Evolutionary conservation across 1,140 invertebrate species (phyloP).

Genomic region (Papilio polytes): DNA sequence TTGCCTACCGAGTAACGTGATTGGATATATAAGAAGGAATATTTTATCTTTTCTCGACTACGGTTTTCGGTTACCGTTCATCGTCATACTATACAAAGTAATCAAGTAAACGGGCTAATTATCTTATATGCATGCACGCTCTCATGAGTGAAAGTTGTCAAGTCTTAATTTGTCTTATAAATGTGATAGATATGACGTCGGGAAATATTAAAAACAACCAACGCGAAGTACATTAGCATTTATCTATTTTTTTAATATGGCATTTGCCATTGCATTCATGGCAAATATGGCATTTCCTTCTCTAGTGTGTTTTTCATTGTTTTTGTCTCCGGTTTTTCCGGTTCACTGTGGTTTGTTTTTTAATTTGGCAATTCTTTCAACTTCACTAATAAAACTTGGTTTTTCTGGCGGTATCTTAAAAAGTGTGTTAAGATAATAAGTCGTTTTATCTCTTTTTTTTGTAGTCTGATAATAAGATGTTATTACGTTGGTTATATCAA

Average conservation of each 20-base stretch:
- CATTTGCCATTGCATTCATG: neutral
- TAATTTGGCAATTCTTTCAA: neutral
- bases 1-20: neutral
- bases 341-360: neutral
- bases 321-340: neutral
- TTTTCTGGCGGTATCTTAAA: neutral
- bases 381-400: neutral
- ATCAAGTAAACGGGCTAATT: neutral
- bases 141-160: conserved; percentile 1
- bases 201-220: neutral
- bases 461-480: neutral
- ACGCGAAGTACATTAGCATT: too few relatives aligned
- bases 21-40: neutral
- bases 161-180: neutral
- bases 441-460: neutral
- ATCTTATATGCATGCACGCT: neutral
- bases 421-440: conserved; percentile 18
- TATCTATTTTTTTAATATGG: too few relatives aligned
- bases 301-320: neutral
- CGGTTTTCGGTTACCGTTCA: neutral
- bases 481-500: conserved; percentile 17
- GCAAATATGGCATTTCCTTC: neutral
- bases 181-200: neutral
- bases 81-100: neutral
- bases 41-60: neutral